Evolutionary conservation across 30 jellyfish, hydroid and myxozoan species (phyloP).

Genomic region (Calvadosia cruxmelitensis): DNA sequence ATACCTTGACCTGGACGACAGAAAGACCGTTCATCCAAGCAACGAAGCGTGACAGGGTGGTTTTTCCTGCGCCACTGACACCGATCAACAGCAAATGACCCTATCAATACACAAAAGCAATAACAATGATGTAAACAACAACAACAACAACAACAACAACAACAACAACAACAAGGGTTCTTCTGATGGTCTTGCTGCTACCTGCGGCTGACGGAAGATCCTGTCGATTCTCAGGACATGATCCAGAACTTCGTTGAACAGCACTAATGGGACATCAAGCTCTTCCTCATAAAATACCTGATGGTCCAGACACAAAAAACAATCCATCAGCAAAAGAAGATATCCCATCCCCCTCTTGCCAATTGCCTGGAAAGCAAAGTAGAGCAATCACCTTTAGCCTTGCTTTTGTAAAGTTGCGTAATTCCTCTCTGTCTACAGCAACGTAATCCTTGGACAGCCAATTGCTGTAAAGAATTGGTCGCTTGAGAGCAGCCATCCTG

Average conservation of each 20-base stretch:
- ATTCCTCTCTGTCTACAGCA: constrained; percentile 87
- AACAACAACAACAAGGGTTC: too few species aligned
- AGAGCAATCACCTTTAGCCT: constrained; percentile 58
- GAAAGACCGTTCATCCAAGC: constrained; percentile 99
- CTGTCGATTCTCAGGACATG: constrained; percentile 95
- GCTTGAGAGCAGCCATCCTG: constrained; percentile 42
- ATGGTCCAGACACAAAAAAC: neutral
- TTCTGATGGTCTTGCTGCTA: too few species aligned
- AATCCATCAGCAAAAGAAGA: neutral
- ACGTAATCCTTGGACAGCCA: constrained; percentile 95
- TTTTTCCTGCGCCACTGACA: constrained; percentile 98
- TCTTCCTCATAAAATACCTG: constrained; percentile 92
- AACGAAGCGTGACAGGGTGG: constrained; percentile 94
- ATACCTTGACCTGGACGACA: constrained; percentile 95
- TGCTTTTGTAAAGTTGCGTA: constrained; percentile 81
- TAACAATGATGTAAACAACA: neutral
- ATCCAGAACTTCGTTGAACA: constrained; percentile 90
- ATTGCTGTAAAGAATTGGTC: constrained; percentile 95
- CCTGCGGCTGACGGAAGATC: constrained; percentile 97
- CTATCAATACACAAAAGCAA: neutral
- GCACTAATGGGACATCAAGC: constrained; percentile 89
- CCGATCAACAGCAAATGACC: constrained; percentile 82
- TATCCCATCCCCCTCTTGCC: neutral
- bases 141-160: too few species aligned
- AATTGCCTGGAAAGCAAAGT: neutral